These are phyloP conservation scores for Cataglyphis rosenhaueri DNA, from an alignment of 2,888 invertebrate genomes.

Conservation along the genomic window DNA sequence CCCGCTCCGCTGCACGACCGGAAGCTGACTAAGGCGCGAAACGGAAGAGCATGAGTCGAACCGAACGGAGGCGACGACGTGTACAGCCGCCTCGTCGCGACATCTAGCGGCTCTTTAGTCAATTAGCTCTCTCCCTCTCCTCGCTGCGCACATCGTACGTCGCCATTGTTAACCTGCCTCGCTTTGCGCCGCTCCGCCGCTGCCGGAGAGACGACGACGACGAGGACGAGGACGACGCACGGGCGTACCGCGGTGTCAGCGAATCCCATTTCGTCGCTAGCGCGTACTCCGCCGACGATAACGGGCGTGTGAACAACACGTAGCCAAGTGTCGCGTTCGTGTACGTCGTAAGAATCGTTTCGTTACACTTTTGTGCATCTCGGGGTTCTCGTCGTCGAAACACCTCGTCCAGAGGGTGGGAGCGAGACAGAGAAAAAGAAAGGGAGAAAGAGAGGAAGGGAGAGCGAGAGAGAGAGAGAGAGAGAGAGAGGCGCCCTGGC, in stretches of 20 bases:
- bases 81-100: background rate
- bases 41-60: background rate
- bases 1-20: conserved; percentile 1
- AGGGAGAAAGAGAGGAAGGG: background rate
- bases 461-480: background rate
- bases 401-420: conserved; percentile 28
- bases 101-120: background rate
- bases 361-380: conserved; percentile 39
- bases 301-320: background rate
- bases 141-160: conserved; percentile 5
- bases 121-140: background rate
- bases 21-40: background rate
- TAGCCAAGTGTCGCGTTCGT: background rate
- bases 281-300: background rate
- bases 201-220: conserved; percentile 26
- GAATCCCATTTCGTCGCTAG: conserved; percentile 10
- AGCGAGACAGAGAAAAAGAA: background rate
- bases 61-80: background rate
- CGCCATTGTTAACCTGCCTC: conserved; percentile 44
- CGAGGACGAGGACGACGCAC: conserved; percentile 27
- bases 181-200: conserved; percentile 14
- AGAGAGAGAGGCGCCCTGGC: conserved; percentile 32
- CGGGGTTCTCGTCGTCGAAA: conserved; percentile 39
- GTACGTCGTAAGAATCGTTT: conserved; percentile 31
- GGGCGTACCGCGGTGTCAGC: conserved; percentile 29